These are phyloP conservation scores for Setipinna tenuifilis DNA, from an alignment of 2,797 vertebrate genomes.

Conservation along the genomic window DNA sequence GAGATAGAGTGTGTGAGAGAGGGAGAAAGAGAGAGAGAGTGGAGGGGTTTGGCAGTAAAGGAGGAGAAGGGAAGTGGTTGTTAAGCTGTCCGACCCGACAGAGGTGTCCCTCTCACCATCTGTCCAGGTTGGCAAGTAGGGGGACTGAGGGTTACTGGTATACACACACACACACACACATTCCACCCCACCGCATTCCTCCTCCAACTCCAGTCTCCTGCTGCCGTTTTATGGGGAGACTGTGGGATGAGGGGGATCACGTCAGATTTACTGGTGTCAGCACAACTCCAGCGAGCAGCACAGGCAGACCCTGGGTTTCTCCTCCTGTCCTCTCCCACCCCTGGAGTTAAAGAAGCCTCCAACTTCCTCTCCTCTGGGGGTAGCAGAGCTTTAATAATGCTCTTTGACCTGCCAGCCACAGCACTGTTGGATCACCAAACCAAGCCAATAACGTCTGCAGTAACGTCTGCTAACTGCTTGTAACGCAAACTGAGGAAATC, in stretches of 20 bases:
- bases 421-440: not conserved
- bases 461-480: not conserved
- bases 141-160: not conserved
- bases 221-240: not conserved
- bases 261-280: constrained; percentile 16
- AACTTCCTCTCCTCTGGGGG: not conserved
- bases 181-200: not conserved
- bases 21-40: too few relatives aligned
- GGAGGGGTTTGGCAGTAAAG: not conserved
- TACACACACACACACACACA: constrained; percentile 1
- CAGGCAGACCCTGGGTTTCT: not conserved
- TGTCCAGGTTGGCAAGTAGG: constrained; percentile 34
- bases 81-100: constrained; percentile 67
- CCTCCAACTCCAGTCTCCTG: constrained; percentile 3
- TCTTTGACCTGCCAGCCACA: not conserved
- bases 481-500: not conserved
- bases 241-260: not conserved
- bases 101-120: constrained; percentile 69
- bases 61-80: constrained; percentile 31
- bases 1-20: too few relatives aligned
- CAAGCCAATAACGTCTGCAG: constrained; percentile 10
- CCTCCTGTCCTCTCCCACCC: constrained; percentile 48
- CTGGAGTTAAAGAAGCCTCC: not conserved
- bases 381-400: not conserved
- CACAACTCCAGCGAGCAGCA: not conserved